phyloP scores from a whole-genome alignment of 2,113 vertebrate genomes.

The Lasiurus cinereus region DNA sequence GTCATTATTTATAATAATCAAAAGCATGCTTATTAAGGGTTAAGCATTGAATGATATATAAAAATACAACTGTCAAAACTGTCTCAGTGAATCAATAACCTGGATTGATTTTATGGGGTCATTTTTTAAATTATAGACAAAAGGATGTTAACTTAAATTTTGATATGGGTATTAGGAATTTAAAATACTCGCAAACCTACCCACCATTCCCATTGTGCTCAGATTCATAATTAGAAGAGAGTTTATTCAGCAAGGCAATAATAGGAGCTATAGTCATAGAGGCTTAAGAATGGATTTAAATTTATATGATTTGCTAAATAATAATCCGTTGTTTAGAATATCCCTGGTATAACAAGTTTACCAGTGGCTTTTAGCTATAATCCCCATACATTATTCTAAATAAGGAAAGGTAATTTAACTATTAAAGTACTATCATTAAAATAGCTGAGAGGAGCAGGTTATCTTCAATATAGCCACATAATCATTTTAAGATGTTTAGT shows the following conservation, averaged over 20 bases:
- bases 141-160: background rate
- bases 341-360: background rate
- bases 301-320: constrained; percentile 5
- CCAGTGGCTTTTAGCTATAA: background rate
- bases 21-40: background rate
- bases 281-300: background rate
- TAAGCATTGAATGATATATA: background rate
- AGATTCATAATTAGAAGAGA: background rate
- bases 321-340: background rate
- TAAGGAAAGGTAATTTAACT: background rate
- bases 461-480: background rate
- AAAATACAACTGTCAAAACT: background rate
- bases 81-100: background rate
- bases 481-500: background rate
- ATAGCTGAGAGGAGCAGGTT: background rate
- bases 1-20: constrained; percentile 10
- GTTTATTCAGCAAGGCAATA: background rate
- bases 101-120: background rate
- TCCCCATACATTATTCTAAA: background rate
- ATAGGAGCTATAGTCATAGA: background rate
- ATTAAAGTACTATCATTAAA: background rate
- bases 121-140: background rate
- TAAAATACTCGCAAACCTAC: background rate
- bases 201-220: background rate
- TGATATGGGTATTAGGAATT: background rate